Evolutionary conservation across 2,888 invertebrate species (phyloP), one percentile per base, ranked within the genome.

Genomic region (Orgyia antiqua): DNA sequence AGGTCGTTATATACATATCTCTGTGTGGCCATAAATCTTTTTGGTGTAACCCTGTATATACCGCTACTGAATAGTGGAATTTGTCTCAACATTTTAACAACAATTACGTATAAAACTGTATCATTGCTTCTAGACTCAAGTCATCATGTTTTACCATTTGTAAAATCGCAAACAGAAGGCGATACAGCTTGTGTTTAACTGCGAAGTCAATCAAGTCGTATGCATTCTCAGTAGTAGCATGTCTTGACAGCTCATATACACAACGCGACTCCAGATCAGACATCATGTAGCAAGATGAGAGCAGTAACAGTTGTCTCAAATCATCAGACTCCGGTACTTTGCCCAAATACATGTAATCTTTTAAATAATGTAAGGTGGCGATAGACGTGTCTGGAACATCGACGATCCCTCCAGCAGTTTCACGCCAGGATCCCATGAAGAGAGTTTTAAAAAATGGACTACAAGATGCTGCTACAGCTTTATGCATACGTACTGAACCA

Each of bases 271-370:
- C 69, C 19, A 74, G 45, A 19, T 66, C 68, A 4, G 64, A 61
- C 55, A 74, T 73, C 48, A 69, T 65, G 31, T 71, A 74, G 24
- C 56, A 64, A 0, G 60, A 50, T 1, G 73, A 58, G 1, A 73
- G 41, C 0, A 71, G 41, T 24, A 74, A 27, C 2, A 74, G 43
- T 24, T 70, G 65, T 17, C 64, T 59, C 21, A 72, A 31, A 0
- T 10, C 4, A 7, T 62, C 71, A 0, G 31, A 33, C 4, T 23
- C 12, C 2, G 36, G 29, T 7, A 32, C 4, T 7, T 10, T 32
- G 5, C 57, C 59, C 10, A 70, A 39, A 33, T 74, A 74, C 2
- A 74, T 42, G 36, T 68, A 74, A 37, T 57, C 46, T 36, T 74
- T 74, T 0, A 74, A 41, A 19, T 63, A 45, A 24, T 71, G 58